Conservation (phyloP, 1,140 invertebrate species). For the Diploscapter pachys region DNA sequence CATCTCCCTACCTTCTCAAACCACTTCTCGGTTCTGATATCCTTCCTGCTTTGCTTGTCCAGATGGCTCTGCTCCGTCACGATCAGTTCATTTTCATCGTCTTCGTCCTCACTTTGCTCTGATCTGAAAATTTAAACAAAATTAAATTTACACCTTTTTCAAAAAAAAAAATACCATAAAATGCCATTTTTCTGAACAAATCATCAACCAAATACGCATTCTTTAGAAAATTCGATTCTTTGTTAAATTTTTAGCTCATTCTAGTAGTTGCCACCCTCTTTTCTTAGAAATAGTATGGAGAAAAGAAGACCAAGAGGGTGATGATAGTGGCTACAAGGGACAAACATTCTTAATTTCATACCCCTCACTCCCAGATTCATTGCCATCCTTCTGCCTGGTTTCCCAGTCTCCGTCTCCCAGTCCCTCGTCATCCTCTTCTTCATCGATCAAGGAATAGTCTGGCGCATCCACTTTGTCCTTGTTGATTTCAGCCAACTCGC, state of each 20-base stretch:
- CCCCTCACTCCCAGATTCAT: not conserved
- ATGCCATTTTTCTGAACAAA: too few relatives aligned
- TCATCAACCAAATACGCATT: too few relatives aligned
- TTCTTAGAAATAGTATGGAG: too few relatives aligned
- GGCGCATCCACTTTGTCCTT: conserved; percentile 1
- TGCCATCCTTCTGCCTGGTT: conserved; percentile 9
- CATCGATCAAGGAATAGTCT: conserved; percentile 49
- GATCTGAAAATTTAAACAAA: conserved; percentile 10
- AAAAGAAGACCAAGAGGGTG: too few relatives aligned
- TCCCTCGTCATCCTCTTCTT: conserved; percentile 59
- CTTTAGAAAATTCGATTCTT: too few relatives aligned
- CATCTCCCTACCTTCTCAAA: conserved; percentile 34
- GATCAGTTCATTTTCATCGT: conserved; percentile 45
- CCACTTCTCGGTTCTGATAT: conserved; percentile 38
- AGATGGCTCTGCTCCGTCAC: conserved; percentile 36
- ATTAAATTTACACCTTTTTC: conserved; percentile 6
- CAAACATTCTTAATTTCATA: too few relatives aligned
- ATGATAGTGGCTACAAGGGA: too few relatives aligned
- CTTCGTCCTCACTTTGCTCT: conserved; percentile 43
- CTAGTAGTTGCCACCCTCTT: conserved; percentile 11
- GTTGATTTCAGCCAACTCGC: conserved; percentile 8
- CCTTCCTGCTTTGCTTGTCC: conserved; percentile 27
- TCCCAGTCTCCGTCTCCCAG: conserved; percentile 67
- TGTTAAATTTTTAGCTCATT: conserved; percentile 28
- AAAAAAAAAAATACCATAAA: too few relatives aligned